Percentiles rank a stretch among this genome's conserved stretches.
Conservation (phyloP, 2,888 invertebrate genomes). For the Noctua janthe region DNA sequence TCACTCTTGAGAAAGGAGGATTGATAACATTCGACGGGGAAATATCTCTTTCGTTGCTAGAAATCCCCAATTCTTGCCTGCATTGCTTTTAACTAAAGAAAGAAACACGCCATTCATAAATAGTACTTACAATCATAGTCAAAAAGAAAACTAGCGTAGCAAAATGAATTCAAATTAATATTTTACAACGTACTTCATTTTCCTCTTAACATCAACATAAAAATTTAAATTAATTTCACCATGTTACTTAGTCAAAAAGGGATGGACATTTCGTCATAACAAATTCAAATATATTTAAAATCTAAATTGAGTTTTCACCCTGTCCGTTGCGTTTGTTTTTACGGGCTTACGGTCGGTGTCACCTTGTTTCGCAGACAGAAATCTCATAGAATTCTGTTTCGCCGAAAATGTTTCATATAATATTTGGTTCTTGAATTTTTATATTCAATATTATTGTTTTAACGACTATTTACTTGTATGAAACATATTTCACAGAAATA, state of each 20-base stretch:
- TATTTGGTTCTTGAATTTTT: too few relatives aligned
- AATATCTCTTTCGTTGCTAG: not conserved
- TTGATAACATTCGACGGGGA: not conserved
- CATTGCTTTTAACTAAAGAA: not conserved
- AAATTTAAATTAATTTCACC: slow-evolving; percentile 30
- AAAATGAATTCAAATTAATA: not conserved
- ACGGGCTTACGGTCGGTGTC: slow-evolving; percentile 1
- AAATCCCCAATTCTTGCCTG: not conserved
- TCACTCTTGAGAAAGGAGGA: not conserved
- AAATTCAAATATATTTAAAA: slow-evolving; percentile 59
- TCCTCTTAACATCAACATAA: slow-evolving; percentile 13
- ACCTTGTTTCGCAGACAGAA: too few relatives aligned
- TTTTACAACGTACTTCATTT: slow-evolving; percentile 6
- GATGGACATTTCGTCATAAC: slow-evolving; percentile 39
- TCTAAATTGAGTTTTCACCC: slow-evolving; percentile 48
- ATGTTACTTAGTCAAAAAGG: slow-evolving; percentile 13
- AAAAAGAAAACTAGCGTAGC: not conserved
- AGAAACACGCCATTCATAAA: not conserved
- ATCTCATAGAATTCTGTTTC: too few relatives aligned
- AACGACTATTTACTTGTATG: too few relatives aligned
- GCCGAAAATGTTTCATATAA: too few relatives aligned
- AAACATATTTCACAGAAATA: too few relatives aligned
- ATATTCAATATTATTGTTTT: too few relatives aligned
- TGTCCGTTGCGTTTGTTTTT: slow-evolving; percentile 15
- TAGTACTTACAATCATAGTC: not conserved